Evolutionary conservation across 2,888 invertebrate genomes (phyloP).

Genomic region (Prostheceraeus crozeri): DNA sequence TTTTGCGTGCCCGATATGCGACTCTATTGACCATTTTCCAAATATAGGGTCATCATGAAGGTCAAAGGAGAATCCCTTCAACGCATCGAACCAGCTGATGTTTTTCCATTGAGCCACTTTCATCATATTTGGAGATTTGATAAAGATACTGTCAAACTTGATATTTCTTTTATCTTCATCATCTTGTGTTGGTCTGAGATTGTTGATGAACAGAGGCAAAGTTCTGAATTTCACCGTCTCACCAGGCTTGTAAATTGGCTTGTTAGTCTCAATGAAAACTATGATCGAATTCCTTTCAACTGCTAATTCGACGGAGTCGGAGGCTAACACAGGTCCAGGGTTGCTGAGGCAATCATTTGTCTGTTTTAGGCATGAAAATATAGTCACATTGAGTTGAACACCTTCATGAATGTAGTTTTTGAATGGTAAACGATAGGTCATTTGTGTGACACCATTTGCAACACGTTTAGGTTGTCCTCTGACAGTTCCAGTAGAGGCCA

Average conservation of each 20-base stretch:
- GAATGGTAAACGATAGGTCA: too few relatives aligned
- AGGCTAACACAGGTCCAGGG: too few relatives aligned
- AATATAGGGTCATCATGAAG: conserved; percentile 29
- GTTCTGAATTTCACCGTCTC: conserved; percentile 40
- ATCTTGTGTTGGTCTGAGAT: conserved; percentile 27
- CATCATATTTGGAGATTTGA: conserved; percentile 45
- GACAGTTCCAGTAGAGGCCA: too few relatives aligned
- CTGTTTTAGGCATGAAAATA: too few relatives aligned
- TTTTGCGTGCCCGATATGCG: not conserved
- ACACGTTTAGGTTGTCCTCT: too few relatives aligned
- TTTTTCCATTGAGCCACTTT: conserved; percentile 46
- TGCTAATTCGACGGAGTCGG: too few relatives aligned
- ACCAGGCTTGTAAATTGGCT: conserved; percentile 47
- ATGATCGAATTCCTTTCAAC: too few relatives aligned
- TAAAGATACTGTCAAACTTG: conserved; percentile 43
- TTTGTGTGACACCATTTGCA: too few relatives aligned
- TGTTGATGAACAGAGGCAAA: conserved; percentile 25
- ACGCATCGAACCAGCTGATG: conserved; percentile 42
- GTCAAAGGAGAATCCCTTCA: conserved; percentile 27
- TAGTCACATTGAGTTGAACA: too few relatives aligned
- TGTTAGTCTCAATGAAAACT: conserved; percentile 47
- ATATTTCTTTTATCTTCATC: conserved; percentile 9
- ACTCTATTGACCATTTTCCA: conserved; percentile 26
- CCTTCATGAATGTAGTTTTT: too few relatives aligned
- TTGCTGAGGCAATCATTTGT: too few relatives aligned